Base-by-base conservation (phyloP, 2,797 vertebrate species). In the Octomys mimax region DNA sequence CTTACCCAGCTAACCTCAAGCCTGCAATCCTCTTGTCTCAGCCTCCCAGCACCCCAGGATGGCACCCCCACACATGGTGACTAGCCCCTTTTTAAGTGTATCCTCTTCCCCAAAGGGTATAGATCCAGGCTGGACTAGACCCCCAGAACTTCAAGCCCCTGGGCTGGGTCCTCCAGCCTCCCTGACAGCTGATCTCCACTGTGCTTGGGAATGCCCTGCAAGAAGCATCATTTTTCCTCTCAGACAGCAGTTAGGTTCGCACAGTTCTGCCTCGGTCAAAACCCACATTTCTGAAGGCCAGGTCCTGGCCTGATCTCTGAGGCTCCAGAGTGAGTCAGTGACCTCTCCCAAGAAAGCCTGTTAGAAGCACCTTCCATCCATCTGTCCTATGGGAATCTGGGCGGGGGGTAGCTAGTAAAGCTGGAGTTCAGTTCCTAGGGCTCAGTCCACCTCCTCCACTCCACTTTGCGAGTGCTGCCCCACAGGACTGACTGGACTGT, bases 391-490 rank as follows among this genome's bases (percentile, higher is more conserved):
- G 31, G 70, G 94, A 96, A 80, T 73, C 31, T 13, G 31, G 33
- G 64, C 78, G 70, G 49, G 3, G 6, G 78, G 93, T 75, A 87
- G 71, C 95, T 54, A 36, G 18, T 77, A 81, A 93, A 79, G 59
- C 8, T 54, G 13, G 24, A 91, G 12, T 49, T 80, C 62, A 52
- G 13, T 62, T 73, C 54, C 36, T 54, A 71, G 21, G 31, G 61
- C 91, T 78, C 26, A 93, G 12, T 42, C 70, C 7, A 16, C 7
- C 22, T 33, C 14, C 11, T 57, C 61, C 24, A 28, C 73, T 6
- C 11, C 1, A 13, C 14, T 75, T 46, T 75, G 96, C 92, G 97
- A 97, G 96, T 98, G 98, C 98, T 98, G 98, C 97, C 97, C 98
- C 98, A 95, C 91, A 93, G 97, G 96, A 97, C 96, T 98, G 97